Percentiles rank a stretch among this genome's conserved stretches.
Conservation (phyloP, 2,888 invertebrate genomes). For the Petrolisthes cinctipes region DNA sequence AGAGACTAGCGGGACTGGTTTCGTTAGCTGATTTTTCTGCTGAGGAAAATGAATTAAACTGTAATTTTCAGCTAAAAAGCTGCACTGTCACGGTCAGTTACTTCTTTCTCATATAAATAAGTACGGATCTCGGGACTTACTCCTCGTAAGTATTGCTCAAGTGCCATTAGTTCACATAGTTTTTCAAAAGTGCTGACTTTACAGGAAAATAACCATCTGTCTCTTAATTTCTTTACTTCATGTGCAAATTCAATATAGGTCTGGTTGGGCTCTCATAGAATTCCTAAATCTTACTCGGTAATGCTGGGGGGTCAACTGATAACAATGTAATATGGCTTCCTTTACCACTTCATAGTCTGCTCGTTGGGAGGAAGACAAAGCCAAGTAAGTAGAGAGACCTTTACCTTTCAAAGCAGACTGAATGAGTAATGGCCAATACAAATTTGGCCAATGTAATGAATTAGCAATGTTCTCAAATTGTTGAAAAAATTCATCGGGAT, state of each 20-base stretch:
- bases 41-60: neutral
- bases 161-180: too few species aligned
- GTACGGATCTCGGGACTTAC: too few species aligned
- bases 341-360: neutral
- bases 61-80: neutral
- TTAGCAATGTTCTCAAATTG: too few species aligned
- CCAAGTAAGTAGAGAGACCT: neutral
- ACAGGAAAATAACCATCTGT: neutral
- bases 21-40: neutral
- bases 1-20: too few species aligned
- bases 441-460: too few species aligned
- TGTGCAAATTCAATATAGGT: neutral
- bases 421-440: too few species aligned
- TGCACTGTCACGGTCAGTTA: neutral
- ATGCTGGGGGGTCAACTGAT: neutral
- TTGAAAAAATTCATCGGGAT: too few species aligned
- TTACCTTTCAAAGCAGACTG: neutral
- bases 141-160: too few species aligned
- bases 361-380: neutral
- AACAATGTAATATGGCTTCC: slow-evolving; percentile 1
- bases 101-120: slow-evolving; percentile 9
- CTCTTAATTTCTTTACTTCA: neutral
- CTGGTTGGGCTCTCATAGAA: neutral
- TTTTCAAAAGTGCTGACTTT: neutral
- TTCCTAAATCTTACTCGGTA: neutral